phyloP scores from a whole-genome alignment of 1,140 invertebrate genomes.

The Geopemphigus sp. region DNA sequence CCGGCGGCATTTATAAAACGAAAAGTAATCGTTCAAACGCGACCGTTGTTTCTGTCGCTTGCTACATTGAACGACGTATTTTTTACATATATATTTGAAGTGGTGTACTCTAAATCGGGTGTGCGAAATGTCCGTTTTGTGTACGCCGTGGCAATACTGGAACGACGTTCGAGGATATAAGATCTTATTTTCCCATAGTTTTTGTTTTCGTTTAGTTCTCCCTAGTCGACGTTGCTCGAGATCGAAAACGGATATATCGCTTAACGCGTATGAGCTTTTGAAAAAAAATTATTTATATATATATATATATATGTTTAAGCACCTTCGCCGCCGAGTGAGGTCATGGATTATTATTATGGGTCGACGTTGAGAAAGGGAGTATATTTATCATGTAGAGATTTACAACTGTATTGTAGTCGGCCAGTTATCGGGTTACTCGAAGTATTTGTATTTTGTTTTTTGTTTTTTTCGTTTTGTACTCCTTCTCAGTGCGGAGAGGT shows the following conservation, averaged over 20 bases:
- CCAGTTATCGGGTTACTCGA: conserved; percentile 45
- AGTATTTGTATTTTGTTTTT: conserved; percentile 21
- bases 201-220: too few species aligned
- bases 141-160: too few species aligned
- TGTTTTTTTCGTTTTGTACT: background rate
- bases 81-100: too few species aligned
- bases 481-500: background rate
- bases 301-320: background rate
- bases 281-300: background rate
- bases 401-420: conserved; percentile 48
- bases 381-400: conserved; percentile 43
- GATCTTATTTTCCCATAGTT: too few species aligned
- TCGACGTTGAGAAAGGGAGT: background rate
- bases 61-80: too few species aligned
- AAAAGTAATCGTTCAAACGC: too few species aligned
- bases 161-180: too few species aligned
- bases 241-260: conserved; percentile 29
- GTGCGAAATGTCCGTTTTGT: too few species aligned
- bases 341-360: conserved; percentile 30
- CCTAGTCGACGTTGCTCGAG: too few species aligned
- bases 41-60: too few species aligned
- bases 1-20: too few species aligned
- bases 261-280: background rate
- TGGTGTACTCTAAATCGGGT: too few species aligned
- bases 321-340: conserved; percentile 23